Percentiles rank a stretch among this genome's conserved stretches.
Conservation (phyloP, 2,888 invertebrate genomes). For the Synergus japonicus region DNA sequence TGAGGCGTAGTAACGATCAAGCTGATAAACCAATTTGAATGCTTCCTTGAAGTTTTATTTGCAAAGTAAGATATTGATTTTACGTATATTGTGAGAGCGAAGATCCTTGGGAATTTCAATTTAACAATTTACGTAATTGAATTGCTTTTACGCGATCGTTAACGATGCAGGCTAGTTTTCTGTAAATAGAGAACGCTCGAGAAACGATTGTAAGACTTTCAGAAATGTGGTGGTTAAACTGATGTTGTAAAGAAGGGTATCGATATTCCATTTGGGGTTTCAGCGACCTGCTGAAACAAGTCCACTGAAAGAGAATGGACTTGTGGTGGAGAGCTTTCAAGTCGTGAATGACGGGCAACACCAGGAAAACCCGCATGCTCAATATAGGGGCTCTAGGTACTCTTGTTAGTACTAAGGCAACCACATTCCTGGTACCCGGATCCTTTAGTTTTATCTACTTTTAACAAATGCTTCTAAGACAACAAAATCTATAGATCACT, state of each 20-base stretch:
- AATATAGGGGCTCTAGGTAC: not conserved
- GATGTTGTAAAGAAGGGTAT: conserved; percentile 27
- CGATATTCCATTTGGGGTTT: conserved; percentile 20
- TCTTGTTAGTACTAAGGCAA: not conserved
- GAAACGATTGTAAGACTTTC: not conserved
- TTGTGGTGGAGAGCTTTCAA: not conserved
- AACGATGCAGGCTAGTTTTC: not conserved
- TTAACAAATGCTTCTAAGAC: not conserved
- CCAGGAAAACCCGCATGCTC: conserved; percentile 10
- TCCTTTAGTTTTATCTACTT: not conserved
- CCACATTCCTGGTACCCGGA: conserved; percentile 23
- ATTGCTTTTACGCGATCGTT: conserved; percentile 5
- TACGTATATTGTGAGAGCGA: not conserved
- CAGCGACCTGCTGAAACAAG: not conserved
- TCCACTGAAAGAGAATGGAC: conserved; percentile 5
- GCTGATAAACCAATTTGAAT: conserved; percentile 29
- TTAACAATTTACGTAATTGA: conserved; percentile 2
- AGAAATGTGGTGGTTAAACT: not conserved
- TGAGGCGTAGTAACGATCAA: conserved; percentile 5
- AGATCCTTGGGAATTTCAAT: not conserved
- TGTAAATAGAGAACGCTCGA: not conserved
- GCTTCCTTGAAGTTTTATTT: conserved; percentile 24
- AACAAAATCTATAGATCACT: not conserved
- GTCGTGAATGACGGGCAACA: not conserved
- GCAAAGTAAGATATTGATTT: conserved; percentile 8